Evolutionary conservation across 2,113 vertebrate genomes (phyloP).

Genomic region (Cinclus cinclus): DNA sequence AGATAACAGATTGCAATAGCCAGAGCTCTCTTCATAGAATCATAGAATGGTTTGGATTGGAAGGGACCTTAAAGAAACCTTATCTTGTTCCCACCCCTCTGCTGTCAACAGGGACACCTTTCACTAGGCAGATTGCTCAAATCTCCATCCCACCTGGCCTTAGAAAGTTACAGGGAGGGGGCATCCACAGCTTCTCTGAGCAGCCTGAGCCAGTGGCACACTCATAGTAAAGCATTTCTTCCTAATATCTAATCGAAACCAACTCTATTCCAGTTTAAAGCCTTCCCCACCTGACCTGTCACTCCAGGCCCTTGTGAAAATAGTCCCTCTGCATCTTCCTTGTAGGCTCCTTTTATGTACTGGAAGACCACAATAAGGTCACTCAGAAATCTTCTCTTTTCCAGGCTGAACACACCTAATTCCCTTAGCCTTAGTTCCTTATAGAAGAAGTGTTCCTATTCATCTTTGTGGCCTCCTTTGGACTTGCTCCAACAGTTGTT

Average conservation of each 20-base stretch:
- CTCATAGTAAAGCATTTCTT: background rate
- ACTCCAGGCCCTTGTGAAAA: background rate
- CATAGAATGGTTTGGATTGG: background rate
- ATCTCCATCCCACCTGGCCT: background rate
- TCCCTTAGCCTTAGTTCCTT: background rate
- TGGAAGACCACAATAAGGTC: background rate
- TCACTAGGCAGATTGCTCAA: background rate
- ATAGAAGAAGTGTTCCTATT: background rate
- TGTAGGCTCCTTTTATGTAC: background rate
- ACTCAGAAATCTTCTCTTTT: background rate
- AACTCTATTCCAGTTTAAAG: background rate
- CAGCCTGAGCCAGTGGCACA: background rate
- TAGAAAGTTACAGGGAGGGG: background rate
- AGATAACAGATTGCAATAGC: background rate
- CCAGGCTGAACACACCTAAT: background rate
- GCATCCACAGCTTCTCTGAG: background rate
- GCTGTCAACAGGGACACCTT: background rate
- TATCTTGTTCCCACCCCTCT: background rate
- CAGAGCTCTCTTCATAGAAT: background rate
- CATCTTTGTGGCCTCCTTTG: background rate
- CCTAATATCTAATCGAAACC: background rate
- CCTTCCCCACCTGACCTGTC: background rate
- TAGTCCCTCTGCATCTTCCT: background rate
- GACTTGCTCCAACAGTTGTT: background rate
- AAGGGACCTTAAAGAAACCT: background rate